Conservation (phyloP, 2,888 invertebrate genomes). For the Oscheius sp. region DNA sequence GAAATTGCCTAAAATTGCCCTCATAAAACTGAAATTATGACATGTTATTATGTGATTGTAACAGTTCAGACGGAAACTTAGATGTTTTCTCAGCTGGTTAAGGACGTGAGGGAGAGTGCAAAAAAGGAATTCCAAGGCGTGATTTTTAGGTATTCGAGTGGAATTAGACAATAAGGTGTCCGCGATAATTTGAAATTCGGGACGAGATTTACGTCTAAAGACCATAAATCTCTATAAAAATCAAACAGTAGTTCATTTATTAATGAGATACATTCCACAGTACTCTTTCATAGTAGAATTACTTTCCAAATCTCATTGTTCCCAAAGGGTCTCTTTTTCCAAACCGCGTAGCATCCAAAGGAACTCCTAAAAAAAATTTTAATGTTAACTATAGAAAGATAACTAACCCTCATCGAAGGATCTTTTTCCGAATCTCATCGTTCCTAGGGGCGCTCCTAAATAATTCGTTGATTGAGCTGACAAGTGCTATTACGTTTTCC, state of each 20-base stretch:
- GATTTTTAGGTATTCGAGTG: neutral
- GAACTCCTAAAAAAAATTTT: constrained; percentile 20
- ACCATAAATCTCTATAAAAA: neutral
- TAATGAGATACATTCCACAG: constrained; percentile 23
- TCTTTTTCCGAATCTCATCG: constrained; percentile 56
- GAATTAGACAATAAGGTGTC: neutral
- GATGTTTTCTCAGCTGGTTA: no score
- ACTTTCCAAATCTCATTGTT: constrained; percentile 50
- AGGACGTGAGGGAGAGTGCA: no score
- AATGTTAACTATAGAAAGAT: neutral
- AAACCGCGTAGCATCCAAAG: constrained; percentile 53
- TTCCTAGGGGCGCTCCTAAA: constrained; percentile 47
- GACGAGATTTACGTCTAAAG: no score
- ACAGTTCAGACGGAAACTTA: no score
- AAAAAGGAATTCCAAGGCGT: no score
- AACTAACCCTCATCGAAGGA: constrained; percentile 12
- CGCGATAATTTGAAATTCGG: no score
- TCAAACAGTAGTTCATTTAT: constrained; percentile 24
- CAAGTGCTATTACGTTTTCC: constrained; percentile 41
- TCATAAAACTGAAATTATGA: no score
- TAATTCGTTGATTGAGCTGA: neutral
- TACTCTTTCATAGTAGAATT: constrained; percentile 8
- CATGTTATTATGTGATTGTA: no score
- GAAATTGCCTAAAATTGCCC: no score
- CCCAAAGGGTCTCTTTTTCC: constrained; percentile 54